Evolutionary conservation across 1,140 invertebrate species (phyloP).

Genomic region (Drosophila varians): DNA sequence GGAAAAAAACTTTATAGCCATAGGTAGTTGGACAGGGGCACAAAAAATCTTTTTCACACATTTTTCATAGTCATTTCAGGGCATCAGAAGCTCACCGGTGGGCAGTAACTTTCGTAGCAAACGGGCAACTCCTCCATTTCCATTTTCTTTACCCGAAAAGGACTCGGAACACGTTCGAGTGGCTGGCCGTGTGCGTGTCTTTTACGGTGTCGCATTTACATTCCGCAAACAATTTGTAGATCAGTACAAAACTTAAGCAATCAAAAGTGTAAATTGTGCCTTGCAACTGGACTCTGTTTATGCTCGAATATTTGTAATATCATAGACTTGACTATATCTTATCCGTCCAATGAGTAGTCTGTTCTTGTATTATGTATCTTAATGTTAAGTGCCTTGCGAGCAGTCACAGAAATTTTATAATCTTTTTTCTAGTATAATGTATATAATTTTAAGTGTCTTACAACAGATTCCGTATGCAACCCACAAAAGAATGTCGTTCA

Average conservation of each 20-base stretch:
- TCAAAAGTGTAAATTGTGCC: constrained; percentile 55
- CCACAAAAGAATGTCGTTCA: constrained; percentile 13
- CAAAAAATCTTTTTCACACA: constrained; percentile 83
- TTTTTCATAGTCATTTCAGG: constrained; percentile 83
- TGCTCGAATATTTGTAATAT: constrained; percentile 42
- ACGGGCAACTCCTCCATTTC: constrained; percentile 80
- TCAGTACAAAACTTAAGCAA: constrained; percentile 57
- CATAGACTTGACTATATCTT: constrained; percentile 50
- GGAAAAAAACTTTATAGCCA: constrained; percentile 51
- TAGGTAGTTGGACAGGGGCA: constrained; percentile 65
- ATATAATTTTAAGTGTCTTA: constrained; percentile 46
- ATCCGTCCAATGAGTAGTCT: constrained; percentile 62
- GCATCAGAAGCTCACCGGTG: constrained; percentile 45
- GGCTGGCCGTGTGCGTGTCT: constrained; percentile 34
- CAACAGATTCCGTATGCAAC: constrained; percentile 30
- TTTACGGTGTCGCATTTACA: constrained; percentile 1
- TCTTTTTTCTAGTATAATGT: constrained; percentile 36
- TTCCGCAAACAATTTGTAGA: constrained; percentile 54
- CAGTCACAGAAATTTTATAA: constrained; percentile 14
- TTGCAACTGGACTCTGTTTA: constrained; percentile 40
- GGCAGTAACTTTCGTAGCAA: constrained; percentile 71
- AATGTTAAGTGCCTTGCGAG: constrained; percentile 58
- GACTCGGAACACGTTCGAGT: constrained; percentile 57
- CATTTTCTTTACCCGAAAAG: constrained; percentile 28
- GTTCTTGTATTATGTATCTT: constrained; percentile 47